A percentile compares a stretch with the other conserved stretches of the same genome.
Evolutionary conservation across 1,140 invertebrate species (phyloP).

Genomic region (Pinna nobilis): DNA sequence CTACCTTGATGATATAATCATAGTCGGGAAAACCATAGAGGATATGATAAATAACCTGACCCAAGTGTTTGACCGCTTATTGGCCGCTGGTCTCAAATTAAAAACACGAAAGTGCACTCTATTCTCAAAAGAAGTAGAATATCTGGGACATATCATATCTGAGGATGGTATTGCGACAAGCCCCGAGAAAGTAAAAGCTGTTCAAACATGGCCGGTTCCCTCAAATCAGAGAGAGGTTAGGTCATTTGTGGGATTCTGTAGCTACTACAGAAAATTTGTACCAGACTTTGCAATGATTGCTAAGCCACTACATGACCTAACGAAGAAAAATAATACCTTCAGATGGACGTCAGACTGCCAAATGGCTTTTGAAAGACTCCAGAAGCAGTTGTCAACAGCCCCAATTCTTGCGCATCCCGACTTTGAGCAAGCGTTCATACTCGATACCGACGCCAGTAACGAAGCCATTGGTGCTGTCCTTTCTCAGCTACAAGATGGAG

Average conservation of each 20-base stretch:
- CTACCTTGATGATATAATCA: no score
- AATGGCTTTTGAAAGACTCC: slow-evolving; percentile 24
- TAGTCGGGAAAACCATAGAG: no score
- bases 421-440: slow-evolving; percentile 8
- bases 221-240: slow-evolving; percentile 53
- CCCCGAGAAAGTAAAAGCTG: no score
- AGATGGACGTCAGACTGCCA: slow-evolving; percentile 13
- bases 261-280: slow-evolving; percentile 67
- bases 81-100: not conserved
- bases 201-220: slow-evolving; percentile 63
- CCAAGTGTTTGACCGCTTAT: slow-evolving; percentile 49
- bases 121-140: no score
- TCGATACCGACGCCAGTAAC: slow-evolving; percentile 26
- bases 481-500: slow-evolving; percentile 24
- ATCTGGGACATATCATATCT: no score
- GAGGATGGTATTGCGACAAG: no score
- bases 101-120: no score
- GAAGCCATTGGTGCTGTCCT: slow-evolving; percentile 20
- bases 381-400: slow-evolving; percentile 12
- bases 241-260: slow-evolving; percentile 72
- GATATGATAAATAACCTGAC: no score
- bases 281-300: slow-evolving; percentile 62
- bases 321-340: slow-evolving; percentile 4
- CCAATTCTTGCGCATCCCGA: slow-evolving; percentile 22
- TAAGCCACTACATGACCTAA: slow-evolving; percentile 14